Base-by-base conservation (phyloP, 2,888 invertebrate genomes). In the Apotomis turbidana region DNA sequence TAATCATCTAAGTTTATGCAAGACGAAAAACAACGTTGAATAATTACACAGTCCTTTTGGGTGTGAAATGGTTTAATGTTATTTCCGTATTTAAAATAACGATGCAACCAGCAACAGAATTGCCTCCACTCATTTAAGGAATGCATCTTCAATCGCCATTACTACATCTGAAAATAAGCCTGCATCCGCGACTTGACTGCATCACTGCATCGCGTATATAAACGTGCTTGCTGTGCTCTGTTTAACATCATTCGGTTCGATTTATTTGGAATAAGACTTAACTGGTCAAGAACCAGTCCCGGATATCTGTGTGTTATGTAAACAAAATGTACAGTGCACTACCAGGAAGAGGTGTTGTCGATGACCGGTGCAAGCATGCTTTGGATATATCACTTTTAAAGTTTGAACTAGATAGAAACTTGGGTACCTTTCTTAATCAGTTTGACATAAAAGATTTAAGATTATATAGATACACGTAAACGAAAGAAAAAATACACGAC, bases 241-340 rank as follows among this genome's bases (percentile, higher is more conserved):
- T 79, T 83, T 74, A 78, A 78, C 75, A 74, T 83, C 81, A 81
- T 74, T 78, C 76, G 75, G 74, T 68, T 71, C 76, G 70, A 62
- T 76, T 77, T 79, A 76, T 81, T 78, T 71, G 73, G 79, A 78
- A 79, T 75, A 75, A 81, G 77, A 72, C 67, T 68, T 64, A 68
- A 57, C 66, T 83, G 81, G 79, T 83, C 80, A 84, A 83, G 80
- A 80, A 77, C 79, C 76, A 76, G 77, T 78, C 76, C 79, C 74
- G 78, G 78, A 79, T 82, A 80, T 81, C 73, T 75, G 72, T 67
- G 77, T 77, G 76, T 78, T 73, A 73, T 74, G 81, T 84, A 85
- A 87, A 87, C 80, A 86, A 84, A 27, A 84, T 79, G 77, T 70
- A 76, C 63, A 58, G 72, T 75, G 75, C 75, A 76, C 72, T 76